Evolutionary conservation across 2,797 vertebrate species (phyloP).

Genomic region (Brachyalestes nurse): DNA sequence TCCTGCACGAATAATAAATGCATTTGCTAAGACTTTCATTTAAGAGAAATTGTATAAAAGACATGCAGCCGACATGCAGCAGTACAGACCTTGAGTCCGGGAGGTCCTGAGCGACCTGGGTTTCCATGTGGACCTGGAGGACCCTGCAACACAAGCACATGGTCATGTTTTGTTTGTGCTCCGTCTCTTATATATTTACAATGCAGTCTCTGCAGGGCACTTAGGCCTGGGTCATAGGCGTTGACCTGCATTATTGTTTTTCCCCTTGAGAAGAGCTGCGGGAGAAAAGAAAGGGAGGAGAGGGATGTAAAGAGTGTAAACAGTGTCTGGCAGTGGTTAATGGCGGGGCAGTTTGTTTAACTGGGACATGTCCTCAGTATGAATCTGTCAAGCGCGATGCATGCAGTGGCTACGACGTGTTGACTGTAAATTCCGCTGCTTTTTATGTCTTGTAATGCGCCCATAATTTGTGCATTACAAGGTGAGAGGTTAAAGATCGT

Average conservation of each 20-base stretch:
- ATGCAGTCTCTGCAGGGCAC: constrained; percentile 29
- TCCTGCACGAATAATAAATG: neutral
- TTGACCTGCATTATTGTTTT: constrained; percentile 46
- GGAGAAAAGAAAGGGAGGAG: constrained; percentile 19
- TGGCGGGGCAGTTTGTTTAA: constrained; percentile 17
- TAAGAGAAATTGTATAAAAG: neutral
- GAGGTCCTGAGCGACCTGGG: constrained; percentile 85
- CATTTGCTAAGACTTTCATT: too few species aligned
- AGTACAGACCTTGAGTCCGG: constrained; percentile 86
- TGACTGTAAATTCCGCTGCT: neutral
- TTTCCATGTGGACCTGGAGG: constrained; percentile 92
- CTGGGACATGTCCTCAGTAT: constrained; percentile 12
- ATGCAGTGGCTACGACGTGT: neutral
- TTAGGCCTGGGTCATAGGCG: constrained; percentile 26
- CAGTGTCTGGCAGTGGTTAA: constrained; percentile 15
- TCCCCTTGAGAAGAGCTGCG: constrained; percentile 25
- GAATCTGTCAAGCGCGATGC: neutral
- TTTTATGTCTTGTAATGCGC: neutral
- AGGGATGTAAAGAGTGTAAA: constrained; percentile 20
- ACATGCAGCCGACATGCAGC: neutral
- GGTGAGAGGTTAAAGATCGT: neutral
- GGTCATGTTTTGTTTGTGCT: constrained; percentile 43
- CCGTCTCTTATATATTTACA: constrained; percentile 29
- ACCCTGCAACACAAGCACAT: constrained; percentile 82
- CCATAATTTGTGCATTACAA: constrained; percentile 1